These are phyloP conservation scores for Calosoma granatense DNA, from an alignment of 1,140 invertebrate species.

Conservation along the genomic window DNA sequence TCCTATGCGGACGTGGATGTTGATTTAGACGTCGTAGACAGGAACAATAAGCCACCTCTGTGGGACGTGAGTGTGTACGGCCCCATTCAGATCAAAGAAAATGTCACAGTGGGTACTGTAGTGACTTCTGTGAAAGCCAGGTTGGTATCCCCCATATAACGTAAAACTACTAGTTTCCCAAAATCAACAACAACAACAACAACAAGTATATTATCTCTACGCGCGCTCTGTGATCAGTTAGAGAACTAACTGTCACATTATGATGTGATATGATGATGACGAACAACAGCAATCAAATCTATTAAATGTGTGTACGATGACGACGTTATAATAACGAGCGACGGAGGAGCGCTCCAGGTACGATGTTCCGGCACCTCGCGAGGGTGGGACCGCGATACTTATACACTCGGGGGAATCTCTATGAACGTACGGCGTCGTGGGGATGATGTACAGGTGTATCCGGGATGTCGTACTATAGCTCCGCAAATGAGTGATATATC, in stretches of 20 bases:
- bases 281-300: no score
- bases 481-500: no score
- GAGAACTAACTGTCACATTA: not conserved
- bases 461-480: no score
- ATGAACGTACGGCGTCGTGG: conserved; percentile 19
- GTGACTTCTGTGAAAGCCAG: conserved; percentile 94
- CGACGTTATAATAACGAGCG: no score
- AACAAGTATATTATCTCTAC: no score
- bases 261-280: no score
- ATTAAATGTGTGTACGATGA: no score
- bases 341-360: no score
- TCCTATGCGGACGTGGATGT: conserved; percentile 89
- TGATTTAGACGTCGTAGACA: conserved; percentile 94
- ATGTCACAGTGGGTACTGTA: conserved; percentile 94
- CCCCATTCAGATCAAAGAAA: conserved; percentile 93
- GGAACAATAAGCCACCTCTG: conserved; percentile 94
- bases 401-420: no score
- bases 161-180: no score
- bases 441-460: no score
- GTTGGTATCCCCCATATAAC: conserved; percentile 89
- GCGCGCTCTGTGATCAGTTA: not conserved
- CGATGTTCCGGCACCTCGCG: not conserved
- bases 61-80: conserved; percentile 90
- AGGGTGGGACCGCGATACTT: not conserved
- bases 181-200: not conserved